These are phyloP conservation scores for Python bivittatus DNA, from an alignment of 2,113 vertebrate genomes.

Conservation along the genomic window DNA sequence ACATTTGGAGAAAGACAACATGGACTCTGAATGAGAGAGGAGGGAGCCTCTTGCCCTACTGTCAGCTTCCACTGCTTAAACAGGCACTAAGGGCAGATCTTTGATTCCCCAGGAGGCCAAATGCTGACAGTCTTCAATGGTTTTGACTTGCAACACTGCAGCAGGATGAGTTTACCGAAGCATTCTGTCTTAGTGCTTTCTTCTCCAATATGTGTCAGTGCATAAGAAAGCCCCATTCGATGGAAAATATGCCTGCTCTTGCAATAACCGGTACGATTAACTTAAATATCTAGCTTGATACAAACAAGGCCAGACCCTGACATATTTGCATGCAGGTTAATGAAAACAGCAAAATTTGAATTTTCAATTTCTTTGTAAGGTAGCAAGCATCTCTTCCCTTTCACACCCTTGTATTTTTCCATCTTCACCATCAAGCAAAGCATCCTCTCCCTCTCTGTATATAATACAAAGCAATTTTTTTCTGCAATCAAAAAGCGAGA, in stretches of 20 bases:
- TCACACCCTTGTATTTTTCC: background rate
- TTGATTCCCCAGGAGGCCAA: too few species aligned
- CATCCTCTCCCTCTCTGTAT: slow-evolving; percentile 24
- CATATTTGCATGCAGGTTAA: background rate
- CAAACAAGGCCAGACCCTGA: background rate
- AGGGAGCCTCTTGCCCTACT: too few species aligned
- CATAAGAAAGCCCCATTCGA: background rate
- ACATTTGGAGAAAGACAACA: too few species aligned
- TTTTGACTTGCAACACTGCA: too few species aligned
- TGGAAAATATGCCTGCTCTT: background rate
- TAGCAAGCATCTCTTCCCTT: slow-evolving; percentile 61
- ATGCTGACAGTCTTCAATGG: too few species aligned
- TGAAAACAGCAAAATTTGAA: slow-evolving; percentile 36
- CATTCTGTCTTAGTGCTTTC: background rate
- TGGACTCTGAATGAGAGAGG: too few species aligned
- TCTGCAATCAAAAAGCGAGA: slow-evolving; percentile 73
- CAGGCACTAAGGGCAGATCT: too few species aligned
- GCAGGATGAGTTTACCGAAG: background rate
- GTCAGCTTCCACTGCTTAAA: too few species aligned
- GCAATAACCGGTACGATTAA: background rate
- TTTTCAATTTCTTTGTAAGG: slow-evolving; percentile 42
- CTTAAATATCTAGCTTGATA: background rate
- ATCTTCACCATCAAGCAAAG: slow-evolving; percentile 66
- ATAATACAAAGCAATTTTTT: slow-evolving; percentile 61
- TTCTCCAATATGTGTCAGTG: background rate